These are phyloP conservation scores for Leptocoma aspasia DNA, from an alignment of 2,113 vertebrate genomes.

Conservation along the genomic window DNA sequence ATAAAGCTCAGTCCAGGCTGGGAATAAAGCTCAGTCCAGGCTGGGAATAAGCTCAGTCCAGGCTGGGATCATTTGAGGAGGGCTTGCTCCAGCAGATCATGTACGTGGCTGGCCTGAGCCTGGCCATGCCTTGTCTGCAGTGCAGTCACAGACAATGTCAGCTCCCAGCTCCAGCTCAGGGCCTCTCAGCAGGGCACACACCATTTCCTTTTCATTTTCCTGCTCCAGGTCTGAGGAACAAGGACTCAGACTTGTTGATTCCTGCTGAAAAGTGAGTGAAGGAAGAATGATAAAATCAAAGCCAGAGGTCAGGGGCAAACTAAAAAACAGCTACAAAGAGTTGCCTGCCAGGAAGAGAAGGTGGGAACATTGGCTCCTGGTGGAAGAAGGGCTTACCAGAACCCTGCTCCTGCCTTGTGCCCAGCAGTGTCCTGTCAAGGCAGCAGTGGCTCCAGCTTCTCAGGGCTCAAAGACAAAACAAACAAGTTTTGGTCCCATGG, in stretches of 20 bases:
- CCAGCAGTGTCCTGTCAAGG: background rate
- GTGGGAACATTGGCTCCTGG: background rate
- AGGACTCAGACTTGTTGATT: background rate
- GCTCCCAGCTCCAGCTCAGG: background rate
- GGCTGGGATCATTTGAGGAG: background rate
- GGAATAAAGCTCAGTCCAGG: background rate
- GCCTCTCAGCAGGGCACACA: background rate
- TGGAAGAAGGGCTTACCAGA: background rate
- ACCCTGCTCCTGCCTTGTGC: background rate
- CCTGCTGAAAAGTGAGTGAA: background rate
- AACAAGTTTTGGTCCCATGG: fast-evolving
- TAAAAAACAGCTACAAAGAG: background rate
- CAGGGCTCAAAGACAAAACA: background rate
- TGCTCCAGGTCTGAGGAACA: background rate
- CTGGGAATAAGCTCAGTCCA: background rate
- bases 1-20: background rate
- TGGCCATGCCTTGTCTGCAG: background rate
- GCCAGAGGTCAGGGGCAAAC: background rate
- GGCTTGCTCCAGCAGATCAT: background rate
- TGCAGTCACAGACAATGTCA: background rate
- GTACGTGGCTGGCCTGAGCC: fast-evolving
- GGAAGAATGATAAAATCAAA: background rate
- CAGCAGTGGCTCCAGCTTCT: background rate
- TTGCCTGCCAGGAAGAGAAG: background rate
- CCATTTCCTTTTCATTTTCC: background rate